phyloP scores from a whole-genome alignment of 2,113 vertebrate species.

The Dipodomys stephensi region DNA sequence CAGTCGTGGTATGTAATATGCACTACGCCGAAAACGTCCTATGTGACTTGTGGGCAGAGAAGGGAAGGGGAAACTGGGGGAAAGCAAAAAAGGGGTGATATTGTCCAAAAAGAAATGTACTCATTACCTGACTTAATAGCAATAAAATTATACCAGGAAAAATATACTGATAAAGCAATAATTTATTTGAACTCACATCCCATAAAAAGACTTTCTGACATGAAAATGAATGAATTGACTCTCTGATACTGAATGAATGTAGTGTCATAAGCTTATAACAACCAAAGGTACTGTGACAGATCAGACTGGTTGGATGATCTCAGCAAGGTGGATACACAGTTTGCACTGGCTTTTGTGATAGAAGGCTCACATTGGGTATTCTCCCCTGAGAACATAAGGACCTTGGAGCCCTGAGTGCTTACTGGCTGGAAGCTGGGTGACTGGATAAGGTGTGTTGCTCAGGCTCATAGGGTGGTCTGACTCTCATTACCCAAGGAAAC shows the following conservation, averaged over 20 bases:
- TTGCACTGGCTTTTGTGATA: background rate
- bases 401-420: fast-evolving
- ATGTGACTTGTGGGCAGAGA: too few species aligned
- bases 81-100: too few species aligned
- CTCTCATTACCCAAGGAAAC: background rate
- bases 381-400: background rate
- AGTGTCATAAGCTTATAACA: background rate
- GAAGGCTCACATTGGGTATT: background rate
- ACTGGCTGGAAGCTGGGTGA: background rate
- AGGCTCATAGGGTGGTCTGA: background rate
- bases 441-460: too few species aligned
- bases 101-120: too few species aligned
- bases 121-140: too few species aligned
- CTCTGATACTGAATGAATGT: background rate
- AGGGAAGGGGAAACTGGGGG: too few species aligned
- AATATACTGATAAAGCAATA: too few species aligned
- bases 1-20: too few species aligned
- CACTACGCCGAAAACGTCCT: too few species aligned
- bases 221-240: background rate
- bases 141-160: too few species aligned
- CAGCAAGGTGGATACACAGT: background rate
- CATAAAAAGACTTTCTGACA: conserved; percentile 27
- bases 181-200: background rate
- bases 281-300: background rate
- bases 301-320: background rate